These are phyloP conservation scores for Malurus elegans DNA, from an alignment of 2,113 vertebrate genomes.

Conservation along the genomic window DNA sequence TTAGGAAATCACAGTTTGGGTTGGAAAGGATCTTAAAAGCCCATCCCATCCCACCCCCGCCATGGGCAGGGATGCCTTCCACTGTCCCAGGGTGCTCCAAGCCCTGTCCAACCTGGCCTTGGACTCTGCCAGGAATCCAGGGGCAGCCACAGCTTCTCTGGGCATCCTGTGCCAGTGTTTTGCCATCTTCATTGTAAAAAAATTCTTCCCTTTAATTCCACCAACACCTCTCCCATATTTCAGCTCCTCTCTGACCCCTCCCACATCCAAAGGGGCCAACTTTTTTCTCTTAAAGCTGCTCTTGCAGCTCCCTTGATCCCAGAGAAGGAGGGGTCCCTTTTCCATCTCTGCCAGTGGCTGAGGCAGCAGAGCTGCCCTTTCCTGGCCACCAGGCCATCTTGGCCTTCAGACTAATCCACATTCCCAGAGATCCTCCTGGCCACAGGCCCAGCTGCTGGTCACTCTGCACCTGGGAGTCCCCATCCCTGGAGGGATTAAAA, in stretches of 20 bases:
- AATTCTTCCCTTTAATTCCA: not conserved
- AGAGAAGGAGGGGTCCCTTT: not conserved
- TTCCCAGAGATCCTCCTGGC: not conserved
- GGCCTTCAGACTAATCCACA: not conserved
- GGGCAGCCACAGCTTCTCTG: not conserved
- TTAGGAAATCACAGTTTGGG: not conserved
- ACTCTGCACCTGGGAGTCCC: not conserved
- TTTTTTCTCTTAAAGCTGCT: not conserved
- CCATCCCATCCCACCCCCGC: not conserved
- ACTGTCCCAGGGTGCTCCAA: not conserved
- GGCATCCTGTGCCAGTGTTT: not conserved
- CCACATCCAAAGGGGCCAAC: no score
- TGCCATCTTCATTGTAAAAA: not conserved
- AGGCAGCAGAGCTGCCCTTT: not conserved
- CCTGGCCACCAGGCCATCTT: not conserved
- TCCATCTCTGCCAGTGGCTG: rapidly evolving
- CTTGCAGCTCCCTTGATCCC: not conserved
- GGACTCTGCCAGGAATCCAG: not conserved
- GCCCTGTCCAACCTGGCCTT: rapidly evolving
- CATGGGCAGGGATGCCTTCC: not conserved
- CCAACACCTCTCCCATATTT: rapidly evolving
- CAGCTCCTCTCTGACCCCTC: not conserved
- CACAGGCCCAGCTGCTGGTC: not conserved
- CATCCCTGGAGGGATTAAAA: not conserved
- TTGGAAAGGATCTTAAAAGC: not conserved